Conservation (phyloP, 92 coral and sea anemone genomes). For the Epizoanthus stellaris region DNA sequence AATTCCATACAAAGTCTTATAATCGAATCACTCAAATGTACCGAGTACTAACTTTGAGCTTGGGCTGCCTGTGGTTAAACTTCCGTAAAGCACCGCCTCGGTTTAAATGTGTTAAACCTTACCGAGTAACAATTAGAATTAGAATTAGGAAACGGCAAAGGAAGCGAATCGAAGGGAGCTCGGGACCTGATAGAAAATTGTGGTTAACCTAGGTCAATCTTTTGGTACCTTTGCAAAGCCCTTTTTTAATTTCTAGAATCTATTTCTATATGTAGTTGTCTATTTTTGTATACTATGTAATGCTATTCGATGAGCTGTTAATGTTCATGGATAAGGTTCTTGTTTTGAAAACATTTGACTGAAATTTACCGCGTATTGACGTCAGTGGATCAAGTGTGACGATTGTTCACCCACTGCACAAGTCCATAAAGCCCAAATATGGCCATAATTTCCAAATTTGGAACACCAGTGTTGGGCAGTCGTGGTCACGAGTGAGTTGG, state of each 20-base stretch:
- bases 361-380: background rate
- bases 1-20: too few relatives aligned
- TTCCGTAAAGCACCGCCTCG: too few relatives aligned
- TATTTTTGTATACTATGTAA: conserved; percentile 2
- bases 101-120: too few relatives aligned
- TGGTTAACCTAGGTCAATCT: background rate
- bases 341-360: background rate
- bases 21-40: too few relatives aligned
- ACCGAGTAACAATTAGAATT: too few relatives aligned
- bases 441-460: conserved; percentile 12
- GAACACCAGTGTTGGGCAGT: background rate
- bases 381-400: conserved; percentile 20
- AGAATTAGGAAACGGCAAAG: too few relatives aligned
- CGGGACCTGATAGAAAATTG: too few relatives aligned
- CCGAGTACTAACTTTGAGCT: too few relatives aligned
- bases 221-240: too few relatives aligned
- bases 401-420: background rate
- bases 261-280: background rate
- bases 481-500: conserved; percentile 43
- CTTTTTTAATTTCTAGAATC: background rate
- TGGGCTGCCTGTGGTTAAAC: too few relatives aligned
- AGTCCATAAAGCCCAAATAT: conserved; percentile 10
- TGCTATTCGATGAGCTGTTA: background rate
- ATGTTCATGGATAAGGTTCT: background rate
- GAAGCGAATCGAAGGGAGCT: too few relatives aligned